These are phyloP conservation scores for Lethenteron camtschaticum DNA, from an alignment of 2,113 vertebrate species.

Conservation along the genomic window DNA sequence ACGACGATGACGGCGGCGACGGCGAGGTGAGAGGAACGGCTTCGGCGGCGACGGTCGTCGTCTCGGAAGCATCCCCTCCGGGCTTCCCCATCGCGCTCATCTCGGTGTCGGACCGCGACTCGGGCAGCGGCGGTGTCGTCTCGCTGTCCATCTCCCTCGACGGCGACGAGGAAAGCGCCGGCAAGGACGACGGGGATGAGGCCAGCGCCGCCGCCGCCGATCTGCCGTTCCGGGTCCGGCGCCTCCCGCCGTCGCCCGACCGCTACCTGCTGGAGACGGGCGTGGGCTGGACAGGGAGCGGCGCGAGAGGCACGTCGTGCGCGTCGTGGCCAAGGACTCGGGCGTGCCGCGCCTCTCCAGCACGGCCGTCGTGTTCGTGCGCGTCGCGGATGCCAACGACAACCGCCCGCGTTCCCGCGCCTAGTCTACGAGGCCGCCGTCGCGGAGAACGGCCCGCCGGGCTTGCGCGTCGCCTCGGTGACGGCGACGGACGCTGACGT, in stretches of 20 bases:
- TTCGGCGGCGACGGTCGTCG: conserved; percentile 80
- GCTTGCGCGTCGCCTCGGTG: conserved; percentile 95
- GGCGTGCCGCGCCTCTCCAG: conserved; percentile 83
- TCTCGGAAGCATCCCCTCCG: conserved; percentile 80
- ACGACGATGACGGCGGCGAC: too few relatives aligned
- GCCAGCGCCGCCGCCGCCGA: conserved; percentile 83
- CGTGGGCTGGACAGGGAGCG: conserved; percentile 54
- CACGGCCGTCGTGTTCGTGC: conserved; percentile 71
- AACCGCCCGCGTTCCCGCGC: conserved; percentile 95
- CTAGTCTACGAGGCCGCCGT: conserved; percentile 96
- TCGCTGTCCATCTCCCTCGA: conserved; percentile 79
- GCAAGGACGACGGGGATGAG: conserved; percentile 93
- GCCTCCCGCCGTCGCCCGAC: too few relatives aligned
- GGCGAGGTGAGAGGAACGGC: conserved; percentile 33
- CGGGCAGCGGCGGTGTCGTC: conserved; percentile 80
- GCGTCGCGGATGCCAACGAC: conserved; percentile 96
- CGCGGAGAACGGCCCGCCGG: conserved; percentile 91
- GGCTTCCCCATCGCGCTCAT: conserved; percentile 83
- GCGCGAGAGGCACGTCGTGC: conserved; percentile 35
- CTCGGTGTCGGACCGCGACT: conserved; percentile 80
- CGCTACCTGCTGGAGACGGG: conserved; percentile 81
- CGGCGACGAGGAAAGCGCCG: conserved; percentile 56
- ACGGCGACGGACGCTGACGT: conserved; percentile 97
- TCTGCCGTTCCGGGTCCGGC: conserved; percentile 21
- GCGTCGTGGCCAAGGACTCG: conserved; percentile 59